These are phyloP conservation scores for Percina caprodes DNA, from an alignment of 2,113 vertebrate genomes.

Conservation along the genomic window DNA sequence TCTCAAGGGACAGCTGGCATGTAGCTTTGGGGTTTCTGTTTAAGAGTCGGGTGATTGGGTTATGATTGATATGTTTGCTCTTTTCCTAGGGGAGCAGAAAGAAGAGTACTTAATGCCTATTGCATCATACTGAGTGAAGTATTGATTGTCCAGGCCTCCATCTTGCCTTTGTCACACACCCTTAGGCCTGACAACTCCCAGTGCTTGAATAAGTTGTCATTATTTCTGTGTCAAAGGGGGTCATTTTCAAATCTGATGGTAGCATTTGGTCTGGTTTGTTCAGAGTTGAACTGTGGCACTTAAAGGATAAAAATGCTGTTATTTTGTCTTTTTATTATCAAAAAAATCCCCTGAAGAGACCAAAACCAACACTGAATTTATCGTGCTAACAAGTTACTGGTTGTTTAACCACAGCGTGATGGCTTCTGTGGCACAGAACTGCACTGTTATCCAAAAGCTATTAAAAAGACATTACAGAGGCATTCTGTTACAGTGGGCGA, in stretches of 20 bases:
- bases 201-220: constrained; percentile 61
- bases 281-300: not conserved
- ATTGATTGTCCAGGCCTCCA: constrained; percentile 71
- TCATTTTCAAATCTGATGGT: constrained; percentile 55
- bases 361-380: constrained; percentile 33
- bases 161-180: constrained; percentile 71
- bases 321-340: constrained; percentile 20
- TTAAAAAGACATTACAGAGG: constrained; percentile 62
- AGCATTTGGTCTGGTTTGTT: constrained; percentile 29
- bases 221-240: constrained; percentile 42
- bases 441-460: constrained; percentile 39
- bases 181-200: constrained; percentile 67
- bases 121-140: constrained; percentile 71
- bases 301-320: constrained; percentile 7
- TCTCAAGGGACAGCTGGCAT: constrained; percentile 40
- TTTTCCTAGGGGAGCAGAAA: constrained; percentile 63
- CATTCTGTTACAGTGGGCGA: constrained; percentile 29
- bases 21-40: constrained; percentile 32
- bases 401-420: constrained; percentile 32
- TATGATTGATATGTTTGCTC: constrained; percentile 75
- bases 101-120: constrained; percentile 73
- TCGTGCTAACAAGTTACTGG: constrained; percentile 45
- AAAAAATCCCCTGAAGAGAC: constrained; percentile 34
- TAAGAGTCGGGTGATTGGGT: constrained; percentile 62
- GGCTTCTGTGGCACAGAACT: constrained; percentile 25